Conservation (phyloP, 2,113 vertebrate genomes). For the Brevimyrus niger region DNA sequence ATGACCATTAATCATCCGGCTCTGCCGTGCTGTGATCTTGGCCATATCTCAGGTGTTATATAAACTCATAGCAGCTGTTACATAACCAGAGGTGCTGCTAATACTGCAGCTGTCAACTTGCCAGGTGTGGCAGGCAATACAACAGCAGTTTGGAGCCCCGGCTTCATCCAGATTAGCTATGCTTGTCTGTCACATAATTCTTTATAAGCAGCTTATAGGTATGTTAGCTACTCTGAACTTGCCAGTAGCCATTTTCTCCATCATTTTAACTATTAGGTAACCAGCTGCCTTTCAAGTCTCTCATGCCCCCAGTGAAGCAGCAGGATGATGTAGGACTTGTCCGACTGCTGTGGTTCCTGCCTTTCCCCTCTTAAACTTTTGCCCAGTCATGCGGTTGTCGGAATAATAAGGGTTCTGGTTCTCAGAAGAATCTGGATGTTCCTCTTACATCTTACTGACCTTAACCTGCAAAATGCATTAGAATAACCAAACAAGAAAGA, state of each 20-base stretch:
- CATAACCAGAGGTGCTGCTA: constrained; percentile 1
- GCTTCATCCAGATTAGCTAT: background rate
- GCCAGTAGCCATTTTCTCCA: background rate
- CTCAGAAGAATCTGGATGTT: background rate
- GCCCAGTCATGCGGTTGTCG: background rate
- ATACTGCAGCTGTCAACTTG: background rate
- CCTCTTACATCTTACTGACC: background rate
- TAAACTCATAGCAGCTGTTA: constrained; percentile 18
- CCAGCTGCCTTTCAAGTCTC: background rate
- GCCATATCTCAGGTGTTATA: constrained; percentile 14
- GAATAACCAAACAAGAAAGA: background rate
- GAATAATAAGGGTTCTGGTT: background rate
- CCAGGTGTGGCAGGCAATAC: background rate
- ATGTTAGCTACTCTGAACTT: background rate
- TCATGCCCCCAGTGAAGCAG: background rate
- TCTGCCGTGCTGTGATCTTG: background rate
- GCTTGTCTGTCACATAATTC: background rate
- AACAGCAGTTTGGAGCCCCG: background rate
- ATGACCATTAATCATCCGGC: background rate
- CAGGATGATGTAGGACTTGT: background rate
- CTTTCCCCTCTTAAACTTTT: background rate
- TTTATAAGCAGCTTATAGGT: background rate
- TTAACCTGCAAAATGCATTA: constrained; percentile 28
- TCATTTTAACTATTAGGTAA: background rate
- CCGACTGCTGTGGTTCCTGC: background rate